Evolutionary conservation across 2,113 vertebrate genomes (phyloP).

Genomic region (Equus quagga): DNA sequence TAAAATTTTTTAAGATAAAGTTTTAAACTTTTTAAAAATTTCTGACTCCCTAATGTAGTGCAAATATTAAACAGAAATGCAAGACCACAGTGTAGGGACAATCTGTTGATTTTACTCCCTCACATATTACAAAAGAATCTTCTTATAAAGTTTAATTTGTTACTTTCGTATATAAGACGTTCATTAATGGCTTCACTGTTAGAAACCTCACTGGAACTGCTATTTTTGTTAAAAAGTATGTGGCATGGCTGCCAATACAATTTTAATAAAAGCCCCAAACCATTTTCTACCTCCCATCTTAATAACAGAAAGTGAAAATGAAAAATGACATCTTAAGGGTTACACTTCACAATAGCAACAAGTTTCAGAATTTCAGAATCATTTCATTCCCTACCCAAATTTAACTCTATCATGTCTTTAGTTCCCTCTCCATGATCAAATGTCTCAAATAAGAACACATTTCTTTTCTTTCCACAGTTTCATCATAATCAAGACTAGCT

Average conservation of each 20-base stretch:
- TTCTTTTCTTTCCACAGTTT: slow-evolving; percentile 54
- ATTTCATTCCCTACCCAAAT: neutral
- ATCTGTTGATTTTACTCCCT: slow-evolving; percentile 56
- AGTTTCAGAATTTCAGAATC: slow-evolving; percentile 50
- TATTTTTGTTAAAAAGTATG: slow-evolving; percentile 33
- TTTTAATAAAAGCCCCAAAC: slow-evolving; percentile 49
- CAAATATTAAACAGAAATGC: slow-evolving; percentile 56
- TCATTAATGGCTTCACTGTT: slow-evolving; percentile 64
- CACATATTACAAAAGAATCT: slow-evolving; percentile 58
- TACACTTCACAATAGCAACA: slow-evolving; percentile 37
- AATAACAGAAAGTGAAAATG: slow-evolving; percentile 54
- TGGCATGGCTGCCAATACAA: slow-evolving; percentile 34
- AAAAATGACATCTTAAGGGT: slow-evolving; percentile 6
- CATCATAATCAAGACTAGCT: slow-evolving; percentile 51
- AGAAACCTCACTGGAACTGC: slow-evolving; percentile 42
- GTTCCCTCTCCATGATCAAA: neutral
- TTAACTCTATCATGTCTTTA: slow-evolving; percentile 33
- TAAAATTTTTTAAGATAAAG: slow-evolving; percentile 44
- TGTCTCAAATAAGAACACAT: slow-evolving; percentile 4
- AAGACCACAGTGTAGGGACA: slow-evolving; percentile 38
- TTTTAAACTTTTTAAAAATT: slow-evolving; percentile 53
- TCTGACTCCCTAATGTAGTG: neutral
- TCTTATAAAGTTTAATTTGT: slow-evolving; percentile 65
- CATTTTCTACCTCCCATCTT: slow-evolving; percentile 25
- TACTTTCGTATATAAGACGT: slow-evolving; percentile 61